These are phyloP conservation scores for Hyles vespertilio DNA, from an alignment of 1,140 invertebrate species.

Conservation along the genomic window DNA sequence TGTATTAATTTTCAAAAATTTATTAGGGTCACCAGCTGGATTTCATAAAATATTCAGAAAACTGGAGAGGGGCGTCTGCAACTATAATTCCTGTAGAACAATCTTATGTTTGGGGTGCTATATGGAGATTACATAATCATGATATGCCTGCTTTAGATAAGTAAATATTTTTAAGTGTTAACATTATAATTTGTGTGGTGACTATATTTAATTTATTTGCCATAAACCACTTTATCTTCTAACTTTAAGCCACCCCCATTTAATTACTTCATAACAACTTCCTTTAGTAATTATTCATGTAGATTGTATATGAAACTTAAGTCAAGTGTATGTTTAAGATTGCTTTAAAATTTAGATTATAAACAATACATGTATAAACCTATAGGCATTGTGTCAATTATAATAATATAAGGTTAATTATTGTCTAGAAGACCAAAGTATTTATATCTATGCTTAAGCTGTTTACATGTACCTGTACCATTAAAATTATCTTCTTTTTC, in stretches of 20 bases:
- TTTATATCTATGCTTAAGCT: too few species aligned
- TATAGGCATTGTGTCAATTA: too few species aligned
- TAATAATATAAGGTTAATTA: too few species aligned
- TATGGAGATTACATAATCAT: conserved; percentile 84
- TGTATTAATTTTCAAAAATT: not conserved
- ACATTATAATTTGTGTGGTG: not conserved
- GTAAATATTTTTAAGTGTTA: conserved; percentile 55
- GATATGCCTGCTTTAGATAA: conserved; percentile 81
- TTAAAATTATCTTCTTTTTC: conserved; percentile 39
- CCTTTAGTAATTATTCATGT: too few species aligned
- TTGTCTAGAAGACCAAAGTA: too few species aligned
- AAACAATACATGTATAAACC: too few species aligned
- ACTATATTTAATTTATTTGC: not conserved
- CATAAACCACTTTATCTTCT: not conserved
- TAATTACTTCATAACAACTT: too few species aligned
- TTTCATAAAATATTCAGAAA: conserved; percentile 80
- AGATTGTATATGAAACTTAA: too few species aligned
- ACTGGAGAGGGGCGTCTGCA: conserved; percentile 85
- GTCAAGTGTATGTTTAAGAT: too few species aligned
- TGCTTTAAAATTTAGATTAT: too few species aligned
- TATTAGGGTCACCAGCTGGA: conserved; percentile 82
- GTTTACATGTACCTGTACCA: too few species aligned
- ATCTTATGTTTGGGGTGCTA: conserved; percentile 83
- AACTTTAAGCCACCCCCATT: too few species aligned
- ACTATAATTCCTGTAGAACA: conserved; percentile 81